Base-by-base conservation (phyloP, 2,888 invertebrate species). In the Diaprepes abbreviatus region DNA sequence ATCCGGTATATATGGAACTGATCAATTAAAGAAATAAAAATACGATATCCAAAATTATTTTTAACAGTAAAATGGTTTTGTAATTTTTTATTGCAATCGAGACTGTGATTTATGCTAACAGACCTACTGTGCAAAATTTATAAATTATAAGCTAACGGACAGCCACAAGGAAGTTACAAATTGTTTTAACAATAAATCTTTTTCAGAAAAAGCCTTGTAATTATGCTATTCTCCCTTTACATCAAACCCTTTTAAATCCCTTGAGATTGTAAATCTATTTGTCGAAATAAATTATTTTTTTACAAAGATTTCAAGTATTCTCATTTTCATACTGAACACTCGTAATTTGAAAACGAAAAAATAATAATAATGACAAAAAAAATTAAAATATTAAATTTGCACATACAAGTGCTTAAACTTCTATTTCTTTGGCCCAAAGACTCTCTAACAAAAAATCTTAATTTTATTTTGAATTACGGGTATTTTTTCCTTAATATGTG, bases 381-480 rank as follows among this genome's bases (percentile, higher is more conserved):
- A 7, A 33, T 64, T 31, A 5, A 38, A 1, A 64, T 64, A 19
- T 43, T 64, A 33, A 54, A 35, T 16, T 48, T 55, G n/a, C 55
- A 65, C n/a, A 36, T 65, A 3, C 31, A 55, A n/a, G 31, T 55
- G 16, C 48, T 65, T 6, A 65, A 55, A 57, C 40, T 57, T 45
- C 33, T 65, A 31, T 57, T 65, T 12, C 19, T 65, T 14, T 65
- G 65, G 65, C 65, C 65, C 0, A 43, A 40, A 12, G 43, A 40
- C 9, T 48, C 17, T 12, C 43, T 65, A 4, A 58, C 19, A 4
- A 45, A 43, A 48, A 57, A 28, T 6, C 43, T 31, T 14, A 65
- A 65, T 28, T 19, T 33, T 4, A 1, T 54, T 33, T 43, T 65
- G 1, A 55, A 24, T 43, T 55, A 60, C 60, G 59, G 43, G 6